Base-by-base conservation (phyloP, 2,113 vertebrate genomes). In the Leptobrachium ailaonicum region DNA sequence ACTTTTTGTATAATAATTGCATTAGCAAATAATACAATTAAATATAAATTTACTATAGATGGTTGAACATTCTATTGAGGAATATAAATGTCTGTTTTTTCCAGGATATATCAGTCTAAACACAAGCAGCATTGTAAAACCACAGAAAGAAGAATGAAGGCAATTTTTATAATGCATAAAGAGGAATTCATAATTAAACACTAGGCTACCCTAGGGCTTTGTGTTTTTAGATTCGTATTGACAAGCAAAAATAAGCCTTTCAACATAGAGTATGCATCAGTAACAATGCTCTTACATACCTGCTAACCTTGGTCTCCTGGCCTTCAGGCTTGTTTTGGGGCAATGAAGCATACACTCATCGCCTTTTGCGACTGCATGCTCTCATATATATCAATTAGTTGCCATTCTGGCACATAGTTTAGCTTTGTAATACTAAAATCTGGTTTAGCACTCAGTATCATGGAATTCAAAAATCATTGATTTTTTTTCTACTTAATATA, bases 241-340 rank as follows among this genome's bases (percentile, higher is more conserved):
- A 89, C 64, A 44, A 89, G 82, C 43, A 85, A 87, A 90, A 60
- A 89, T 47, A 41, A 86, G 72, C 76, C 56, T 85, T 68, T 83
- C 85, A 44, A 73, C 86, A 82, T 80, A 84, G 1, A 1, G 11
- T 3, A 75, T 81, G 74, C 76, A 83, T 76, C 40, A 79, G 32
- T 81, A 82, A 32, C 74, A 76, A 70, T 76, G 82, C 63, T 72
- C 83, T 83, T 63, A 4, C n/a, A 54, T 45, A 82, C 76, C 58
- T 86, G 82, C 82, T 85, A 66, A 71, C 83, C 85, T 86, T 76
- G 53, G 84, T 86, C 86, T 88, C 82, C 73, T 73, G 83, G 76
- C 45, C 76, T 82, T 67, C 83, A 85, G 80, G 63, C 50, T 82
- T 86, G 60, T 82, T 77, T 85, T 84, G 82, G 76, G 68, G 80